A percentile compares a stretch with the other conserved stretches of the same genome.
These are phyloP conservation scores for Atrina japonica DNA, from an alignment of 2,888 invertebrate species.

Conservation along the genomic window DNA sequence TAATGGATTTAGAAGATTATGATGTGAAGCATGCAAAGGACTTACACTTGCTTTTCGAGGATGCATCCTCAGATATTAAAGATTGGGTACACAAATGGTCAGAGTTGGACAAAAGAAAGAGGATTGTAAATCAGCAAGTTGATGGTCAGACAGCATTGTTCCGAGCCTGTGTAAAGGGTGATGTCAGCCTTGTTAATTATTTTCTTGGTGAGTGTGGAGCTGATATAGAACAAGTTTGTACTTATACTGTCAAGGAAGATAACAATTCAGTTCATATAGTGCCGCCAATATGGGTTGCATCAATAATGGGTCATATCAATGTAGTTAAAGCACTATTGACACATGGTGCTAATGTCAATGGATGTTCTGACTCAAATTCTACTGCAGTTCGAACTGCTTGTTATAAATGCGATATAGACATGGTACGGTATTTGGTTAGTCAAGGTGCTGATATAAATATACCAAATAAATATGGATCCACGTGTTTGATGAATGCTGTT, in stretches of 20 bases:
- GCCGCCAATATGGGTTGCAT: slow-evolving; percentile 36
- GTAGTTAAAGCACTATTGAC: slow-evolving; percentile 13
- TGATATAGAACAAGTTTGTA: slow-evolving; percentile 25
- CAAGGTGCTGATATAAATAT: slow-evolving; percentile 36
- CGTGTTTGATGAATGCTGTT: slow-evolving; percentile 39
- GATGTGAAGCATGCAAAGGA: too few species aligned
- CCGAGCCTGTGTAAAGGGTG: too few species aligned
- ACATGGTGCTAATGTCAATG: slow-evolving; percentile 29
- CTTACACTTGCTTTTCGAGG: too few species aligned
- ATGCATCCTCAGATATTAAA: too few species aligned
- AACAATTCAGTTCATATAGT: slow-evolving; percentile 16
- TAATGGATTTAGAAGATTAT: too few species aligned
- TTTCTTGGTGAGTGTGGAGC: slow-evolving; percentile 28
- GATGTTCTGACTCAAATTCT: slow-evolving; percentile 24
- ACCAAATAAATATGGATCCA: slow-evolving; percentile 26
- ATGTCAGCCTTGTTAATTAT: slow-evolving; percentile 14
- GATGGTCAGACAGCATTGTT: too few species aligned
- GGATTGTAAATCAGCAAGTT: too few species aligned
- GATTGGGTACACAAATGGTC: too few species aligned
- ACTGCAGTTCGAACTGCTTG: slow-evolving; percentile 31
- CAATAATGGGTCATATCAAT: slow-evolving; percentile 13
- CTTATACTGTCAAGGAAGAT: slow-evolving; percentile 4
- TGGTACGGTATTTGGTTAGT: slow-evolving; percentile 25
- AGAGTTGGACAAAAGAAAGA: too few species aligned
- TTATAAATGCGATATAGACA: slow-evolving; percentile 17